These are phyloP conservation scores for Luscinia megarhynchos DNA, from an alignment of 2,797 vertebrate species.

Conservation along the genomic window DNA sequence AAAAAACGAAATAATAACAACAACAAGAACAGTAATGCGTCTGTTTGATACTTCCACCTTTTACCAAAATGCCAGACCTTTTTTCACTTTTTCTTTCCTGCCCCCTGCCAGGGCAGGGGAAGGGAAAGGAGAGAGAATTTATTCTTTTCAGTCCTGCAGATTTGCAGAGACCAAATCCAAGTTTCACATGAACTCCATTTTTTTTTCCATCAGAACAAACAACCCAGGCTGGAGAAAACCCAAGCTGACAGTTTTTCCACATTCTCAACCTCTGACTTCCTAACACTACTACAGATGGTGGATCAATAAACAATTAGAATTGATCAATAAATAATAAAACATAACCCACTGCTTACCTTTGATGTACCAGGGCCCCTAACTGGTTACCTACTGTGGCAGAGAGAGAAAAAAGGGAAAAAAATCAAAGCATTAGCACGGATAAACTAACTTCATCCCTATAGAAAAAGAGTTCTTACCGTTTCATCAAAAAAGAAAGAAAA, in stretches of 20 bases:
- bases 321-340: constrained; percentile 89
- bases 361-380: constrained; percentile 96
- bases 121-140: neutral
- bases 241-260: constrained; percentile 67
- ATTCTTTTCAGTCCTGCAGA: neutral
- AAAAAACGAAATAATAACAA: neutral
- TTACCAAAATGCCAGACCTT: neutral
- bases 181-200: constrained; percentile 23
- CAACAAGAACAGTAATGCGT: neutral
- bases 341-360: constrained; percentile 92
- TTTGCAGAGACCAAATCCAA: neutral
- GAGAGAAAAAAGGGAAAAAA: constrained; percentile 77
- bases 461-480: constrained; percentile 76
- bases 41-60: neutral
- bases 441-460: constrained; percentile 80
- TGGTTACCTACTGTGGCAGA: constrained; percentile 93
- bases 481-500: constrained; percentile 70
- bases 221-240: constrained; percentile 40
- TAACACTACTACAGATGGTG: constrained; percentile 83
- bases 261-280: constrained; percentile 80
- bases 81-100: neutral
- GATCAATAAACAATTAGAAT: constrained; percentile 88
- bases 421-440: constrained; percentile 83
- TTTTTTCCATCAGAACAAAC: neutral
- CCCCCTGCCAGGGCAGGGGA: neutral